phyloP scores from a whole-genome alignment of 1,140 invertebrate species.

The Halesus radiatus region DNA sequence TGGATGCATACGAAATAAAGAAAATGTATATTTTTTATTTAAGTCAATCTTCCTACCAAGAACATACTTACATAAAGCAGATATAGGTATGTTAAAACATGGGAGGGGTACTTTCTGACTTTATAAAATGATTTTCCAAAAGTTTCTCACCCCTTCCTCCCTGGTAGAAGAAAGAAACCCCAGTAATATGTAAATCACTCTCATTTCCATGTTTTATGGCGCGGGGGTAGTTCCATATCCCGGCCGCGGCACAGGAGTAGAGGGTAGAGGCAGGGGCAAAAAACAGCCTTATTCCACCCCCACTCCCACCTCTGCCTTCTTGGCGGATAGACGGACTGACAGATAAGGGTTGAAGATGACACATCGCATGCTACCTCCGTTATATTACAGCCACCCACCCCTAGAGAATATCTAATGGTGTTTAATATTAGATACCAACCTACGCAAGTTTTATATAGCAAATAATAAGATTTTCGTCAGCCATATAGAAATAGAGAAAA shows the following conservation, averaged over 20 bases:
- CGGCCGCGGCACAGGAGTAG: neutral
- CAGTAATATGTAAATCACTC: constrained; percentile 54
- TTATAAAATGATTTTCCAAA: neutral
- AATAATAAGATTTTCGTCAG: too few relatives aligned
- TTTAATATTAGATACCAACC: constrained; percentile 4
- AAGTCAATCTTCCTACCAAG: too few relatives aligned
- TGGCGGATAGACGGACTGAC: constrained; percentile 47
- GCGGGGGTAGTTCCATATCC: constrained; percentile 49
- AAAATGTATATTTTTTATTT: too few relatives aligned
- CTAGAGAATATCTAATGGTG: constrained; percentile 13
- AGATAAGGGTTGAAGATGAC: constrained; percentile 54
- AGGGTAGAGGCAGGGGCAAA: too few relatives aligned
- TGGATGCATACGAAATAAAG: too few relatives aligned
- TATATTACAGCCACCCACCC: neutral
- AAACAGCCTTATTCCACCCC: neutral
- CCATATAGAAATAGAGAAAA: too few relatives aligned
- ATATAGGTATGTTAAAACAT: too few relatives aligned
- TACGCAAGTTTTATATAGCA: neutral
- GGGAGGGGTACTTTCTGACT: too few relatives aligned
- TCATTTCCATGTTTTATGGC: constrained; percentile 57
- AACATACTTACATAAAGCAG: too few relatives aligned
- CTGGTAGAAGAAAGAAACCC: constrained; percentile 1
- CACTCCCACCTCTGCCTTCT: constrained; percentile 35
- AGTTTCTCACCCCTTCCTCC: constrained; percentile 12
- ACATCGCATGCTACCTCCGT: constrained; percentile 41